Base-by-base conservation (phyloP, 2,888 invertebrate species). In the Chalcis sispes region DNA sequence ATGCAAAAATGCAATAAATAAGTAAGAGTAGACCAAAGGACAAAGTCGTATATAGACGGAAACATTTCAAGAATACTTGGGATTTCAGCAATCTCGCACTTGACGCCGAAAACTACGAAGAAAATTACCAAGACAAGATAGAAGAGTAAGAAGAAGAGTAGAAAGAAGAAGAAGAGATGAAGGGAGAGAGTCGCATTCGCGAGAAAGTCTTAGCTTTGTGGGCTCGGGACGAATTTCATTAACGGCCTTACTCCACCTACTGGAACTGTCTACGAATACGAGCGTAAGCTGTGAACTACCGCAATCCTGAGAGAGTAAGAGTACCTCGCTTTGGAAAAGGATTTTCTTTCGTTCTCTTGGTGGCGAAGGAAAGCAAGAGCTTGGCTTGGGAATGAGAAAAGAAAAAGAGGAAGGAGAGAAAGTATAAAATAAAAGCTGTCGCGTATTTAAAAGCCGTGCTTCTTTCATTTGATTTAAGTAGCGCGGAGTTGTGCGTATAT, bases 161-260 rank as follows among this genome's bases (percentile, higher is more conserved):
- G 25, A 46, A 62, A 27, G 13, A 2, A 62, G 27, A 18, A 42
- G 10, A 1, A 25, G 23, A 66, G 29, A 48, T 8, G 58, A 40
- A 32, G 46, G 29, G 58, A 25, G 46, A 42, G 23, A 23, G n/a
- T n/a, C n/a, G n/a, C n/a, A n/a, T n/a, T n/a, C n/a, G n/a, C 4
- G 36, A 29, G 27, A 61, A 64, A 69, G 69, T 64, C 69, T 67
- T 48, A 65, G 64, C 75, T 75, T 70, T 75, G 75, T 75, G 64
- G 62, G 56, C 62, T 64, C 61, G 15, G 54, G 61, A 61, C 64
- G 64, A 70, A 75, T 75, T 69, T 75, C 75, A 75, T 75, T 75
- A 75, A 50, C 75, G 75, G 61, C 62, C 52, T 61, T 62, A 32
- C 67, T 74, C 61, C 61, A 56, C 32, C 73, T 74, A 66, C 64